These are phyloP conservation scores for Chlorocebus sabaeus DNA, from an alignment of 2,113 vertebrate species.

Conservation along the genomic window DNA sequence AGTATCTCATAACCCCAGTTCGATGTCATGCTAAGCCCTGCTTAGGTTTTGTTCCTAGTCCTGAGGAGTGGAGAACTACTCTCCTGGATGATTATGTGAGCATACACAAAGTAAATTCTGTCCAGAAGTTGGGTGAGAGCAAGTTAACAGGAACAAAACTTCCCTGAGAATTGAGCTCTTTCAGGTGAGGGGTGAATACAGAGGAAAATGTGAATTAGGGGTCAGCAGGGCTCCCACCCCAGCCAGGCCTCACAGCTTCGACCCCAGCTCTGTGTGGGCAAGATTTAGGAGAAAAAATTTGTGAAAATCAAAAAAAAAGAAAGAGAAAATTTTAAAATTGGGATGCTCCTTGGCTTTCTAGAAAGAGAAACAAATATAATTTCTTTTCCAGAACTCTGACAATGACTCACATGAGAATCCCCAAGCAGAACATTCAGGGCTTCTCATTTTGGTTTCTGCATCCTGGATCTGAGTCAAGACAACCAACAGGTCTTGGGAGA, in stretches of 20 bases:
- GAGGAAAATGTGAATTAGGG: neutral
- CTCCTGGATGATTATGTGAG: neutral
- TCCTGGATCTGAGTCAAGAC: neutral
- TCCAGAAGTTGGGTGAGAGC: neutral
- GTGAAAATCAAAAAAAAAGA: neutral
- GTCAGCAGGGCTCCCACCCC: too few species aligned
- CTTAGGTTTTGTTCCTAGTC: neutral
- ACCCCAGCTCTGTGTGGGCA: neutral
- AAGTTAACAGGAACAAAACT: neutral
- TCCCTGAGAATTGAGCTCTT: neutral
- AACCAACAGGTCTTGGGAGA: neutral
- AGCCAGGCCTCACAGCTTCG: neutral
- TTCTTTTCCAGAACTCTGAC: neutral
- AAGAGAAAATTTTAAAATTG: neutral
- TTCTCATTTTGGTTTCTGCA: neutral
- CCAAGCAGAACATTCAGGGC: neutral
- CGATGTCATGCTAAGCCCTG: neutral
- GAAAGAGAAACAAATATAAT: slow-evolving; percentile 4
- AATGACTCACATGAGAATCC: neutral
- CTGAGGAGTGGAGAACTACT: neutral
- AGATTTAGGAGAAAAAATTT: neutral
- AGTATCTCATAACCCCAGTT: neutral
- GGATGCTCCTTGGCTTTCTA: neutral
- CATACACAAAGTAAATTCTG: neutral
- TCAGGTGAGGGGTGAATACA: neutral